Evolutionary conservation across 2,888 invertebrate species (phyloP).

Genomic region (Diadromus collaris): DNA sequence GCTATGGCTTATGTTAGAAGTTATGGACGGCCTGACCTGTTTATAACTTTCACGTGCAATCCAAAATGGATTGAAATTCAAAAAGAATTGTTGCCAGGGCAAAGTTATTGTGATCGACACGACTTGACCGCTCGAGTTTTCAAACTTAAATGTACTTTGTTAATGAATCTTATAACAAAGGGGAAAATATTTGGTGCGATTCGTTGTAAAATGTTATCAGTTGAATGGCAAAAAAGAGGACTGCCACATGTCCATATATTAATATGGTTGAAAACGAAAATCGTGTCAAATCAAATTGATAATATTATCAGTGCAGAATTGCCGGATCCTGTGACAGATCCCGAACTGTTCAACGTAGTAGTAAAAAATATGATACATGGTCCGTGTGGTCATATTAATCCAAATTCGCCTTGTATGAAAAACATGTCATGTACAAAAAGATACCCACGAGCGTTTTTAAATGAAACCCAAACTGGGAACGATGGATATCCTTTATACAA

Average conservation of each 20-base stretch:
- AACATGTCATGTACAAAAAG: conserved; percentile 74
- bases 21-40: conserved; percentile 54
- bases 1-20: conserved; percentile 63
- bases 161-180: conserved; percentile 62
- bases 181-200: conserved; percentile 63
- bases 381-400: conserved; percentile 74
- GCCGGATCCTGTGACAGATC: conserved; percentile 68
- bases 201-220: conserved; percentile 68
- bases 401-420: conserved; percentile 76
- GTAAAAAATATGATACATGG: conserved; percentile 74
- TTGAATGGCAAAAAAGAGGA: conserved; percentile 71
- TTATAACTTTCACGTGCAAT: conserved; percentile 54
- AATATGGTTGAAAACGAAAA: conserved; percentile 63
- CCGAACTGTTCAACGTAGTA: conserved; percentile 68
- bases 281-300: conserved; percentile 59
- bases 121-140: conserved; percentile 69
- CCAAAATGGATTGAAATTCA: conserved; percentile 51
- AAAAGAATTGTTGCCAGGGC: conserved; percentile 38
- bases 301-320: conserved; percentile 56
- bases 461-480: conserved; percentile 66
- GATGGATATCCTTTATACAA: conserved; percentile 76
- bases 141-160: too few species aligned
- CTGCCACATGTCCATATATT: conserved; percentile 72
- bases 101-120: conserved; percentile 65
- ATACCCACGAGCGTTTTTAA: not conserved